Evolutionary conservation across 2,888 invertebrate species (phyloP).

Genomic region (Coremacera marginata): DNA sequence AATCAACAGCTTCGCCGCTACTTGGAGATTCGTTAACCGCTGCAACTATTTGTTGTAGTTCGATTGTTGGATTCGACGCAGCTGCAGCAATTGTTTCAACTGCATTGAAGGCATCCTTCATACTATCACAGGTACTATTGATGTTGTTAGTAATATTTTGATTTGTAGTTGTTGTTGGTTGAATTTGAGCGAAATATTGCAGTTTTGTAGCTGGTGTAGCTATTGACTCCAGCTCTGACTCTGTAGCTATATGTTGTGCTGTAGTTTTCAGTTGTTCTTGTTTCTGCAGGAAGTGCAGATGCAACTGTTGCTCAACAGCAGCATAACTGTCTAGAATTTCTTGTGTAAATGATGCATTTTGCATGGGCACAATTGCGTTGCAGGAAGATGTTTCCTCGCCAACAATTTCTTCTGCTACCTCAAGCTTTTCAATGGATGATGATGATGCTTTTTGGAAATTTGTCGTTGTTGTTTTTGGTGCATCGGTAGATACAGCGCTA

Average conservation of each 20-base stretch:
- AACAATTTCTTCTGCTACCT: constrained; percentile 15
- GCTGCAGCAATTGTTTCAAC: constrained; percentile 40
- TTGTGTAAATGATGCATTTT: constrained; percentile 5
- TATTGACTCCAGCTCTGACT: neutral
- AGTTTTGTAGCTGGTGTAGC: neutral
- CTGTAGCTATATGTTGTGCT: neutral
- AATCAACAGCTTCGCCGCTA: constrained; percentile 67
- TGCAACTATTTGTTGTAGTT: constrained; percentile 28
- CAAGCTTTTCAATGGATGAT: constrained; percentile 2
- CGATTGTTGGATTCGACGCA: constrained; percentile 39
- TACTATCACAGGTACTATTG: constrained; percentile 68
- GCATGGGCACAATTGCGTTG: too few relatives aligned
- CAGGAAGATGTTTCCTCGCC: neutral
- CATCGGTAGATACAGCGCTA: neutral
- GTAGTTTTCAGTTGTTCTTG: constrained; percentile 7
- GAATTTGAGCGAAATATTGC: constrained; percentile 27
- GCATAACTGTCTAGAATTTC: constrained; percentile 23
- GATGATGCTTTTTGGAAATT: neutral
- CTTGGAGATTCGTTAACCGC: constrained; percentile 31
- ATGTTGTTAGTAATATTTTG: constrained; percentile 47
- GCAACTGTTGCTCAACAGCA: constrained; percentile 14
- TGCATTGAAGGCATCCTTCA: constrained; percentile 31
- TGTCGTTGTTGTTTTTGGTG: neutral
- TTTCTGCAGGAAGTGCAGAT: constrained; percentile 31
- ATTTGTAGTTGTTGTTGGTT: constrained; percentile 22